Conservation (phyloP, 2,888 invertebrate genomes). For the Pachycephus smyrnensis region DNA sequence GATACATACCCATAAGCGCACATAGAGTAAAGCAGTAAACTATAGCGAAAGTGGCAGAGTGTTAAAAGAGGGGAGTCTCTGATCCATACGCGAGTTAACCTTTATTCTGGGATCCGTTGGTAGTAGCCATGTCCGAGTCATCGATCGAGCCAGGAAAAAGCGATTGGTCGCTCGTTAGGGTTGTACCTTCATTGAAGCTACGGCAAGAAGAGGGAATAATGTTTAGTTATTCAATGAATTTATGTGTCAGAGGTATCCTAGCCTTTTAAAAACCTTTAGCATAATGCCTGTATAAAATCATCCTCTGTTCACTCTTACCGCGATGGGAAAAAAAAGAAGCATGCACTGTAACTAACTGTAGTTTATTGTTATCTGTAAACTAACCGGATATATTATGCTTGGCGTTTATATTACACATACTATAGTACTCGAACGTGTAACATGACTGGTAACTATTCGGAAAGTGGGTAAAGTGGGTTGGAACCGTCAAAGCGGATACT, state of each 20-base stretch:
- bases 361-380: no score
- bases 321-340: no score
- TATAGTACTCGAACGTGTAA: background rate
- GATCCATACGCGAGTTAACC: no score
- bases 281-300: no score
- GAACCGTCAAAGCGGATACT: constrained; percentile 32
- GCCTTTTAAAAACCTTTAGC: no score
- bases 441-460: constrained; percentile 1
- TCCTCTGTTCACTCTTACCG: no score
- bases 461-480: constrained; percentile 31
- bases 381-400: no score
- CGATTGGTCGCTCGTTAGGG: constrained; percentile 31
- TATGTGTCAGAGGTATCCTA: no score
- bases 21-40: background rate
- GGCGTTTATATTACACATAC: background rate
- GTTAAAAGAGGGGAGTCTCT: background rate
- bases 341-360: no score
- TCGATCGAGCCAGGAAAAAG: constrained; percentile 45
- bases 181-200: constrained; percentile 23
- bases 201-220: background rate
- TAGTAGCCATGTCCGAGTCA: constrained; percentile 18
- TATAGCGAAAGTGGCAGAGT: constrained; percentile 14
- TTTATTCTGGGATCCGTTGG: background rate
- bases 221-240: no score
- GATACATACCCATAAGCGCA: background rate